Percentiles rank a stretch among this genome's conserved stretches.
Conservation (phyloP, 2,888 invertebrate genomes). For the Palloptera scutellata region DNA sequence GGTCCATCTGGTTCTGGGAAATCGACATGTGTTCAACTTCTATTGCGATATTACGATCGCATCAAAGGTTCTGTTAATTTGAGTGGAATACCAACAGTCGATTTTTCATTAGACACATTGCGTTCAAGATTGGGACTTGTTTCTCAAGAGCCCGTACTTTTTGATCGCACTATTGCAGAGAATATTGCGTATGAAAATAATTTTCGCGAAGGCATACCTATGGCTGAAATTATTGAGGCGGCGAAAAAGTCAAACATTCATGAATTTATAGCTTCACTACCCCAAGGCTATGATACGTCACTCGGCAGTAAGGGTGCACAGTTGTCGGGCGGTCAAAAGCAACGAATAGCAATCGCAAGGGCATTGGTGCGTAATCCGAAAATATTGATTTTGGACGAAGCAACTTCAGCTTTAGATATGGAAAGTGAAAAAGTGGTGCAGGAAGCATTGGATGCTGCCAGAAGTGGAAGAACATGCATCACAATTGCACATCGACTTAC, state of each 20-base stretch:
- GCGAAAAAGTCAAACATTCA: conserved; percentile 83
- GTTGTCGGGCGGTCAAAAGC: conserved; percentile 87
- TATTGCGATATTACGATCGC: conserved; percentile 83
- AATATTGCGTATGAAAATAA: conserved; percentile 91
- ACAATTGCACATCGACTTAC: conserved; percentile 88
- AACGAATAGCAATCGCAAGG: conserved; percentile 83
- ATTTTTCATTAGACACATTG: conserved; percentile 73
- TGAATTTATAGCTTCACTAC: conserved; percentile 75
- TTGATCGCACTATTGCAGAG: conserved; percentile 82
- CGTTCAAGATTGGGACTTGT: conserved; percentile 81
- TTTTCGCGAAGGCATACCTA: conserved; percentile 68
- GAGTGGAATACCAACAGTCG: conserved; percentile 68
- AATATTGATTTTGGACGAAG: conserved; percentile 77
- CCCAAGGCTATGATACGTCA: conserved; percentile 79
- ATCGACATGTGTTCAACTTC: conserved; percentile 80
- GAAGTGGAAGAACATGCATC: conserved; percentile 82
- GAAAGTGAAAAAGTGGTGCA: conserved; percentile 84
- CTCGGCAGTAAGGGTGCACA: conserved; percentile 81
- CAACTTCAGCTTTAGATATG: conserved; percentile 81
- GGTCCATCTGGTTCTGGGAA: conserved; percentile 85
- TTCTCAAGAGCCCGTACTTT: conserved; percentile 86
- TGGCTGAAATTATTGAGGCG: conserved; percentile 77
- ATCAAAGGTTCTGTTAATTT: conserved; percentile 69
- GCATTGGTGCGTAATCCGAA: conserved; percentile 80
- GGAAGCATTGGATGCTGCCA: conserved; percentile 83